Base-by-base conservation (phyloP, 2,888 invertebrate genomes). In the Clanis bilineata region DNA sequence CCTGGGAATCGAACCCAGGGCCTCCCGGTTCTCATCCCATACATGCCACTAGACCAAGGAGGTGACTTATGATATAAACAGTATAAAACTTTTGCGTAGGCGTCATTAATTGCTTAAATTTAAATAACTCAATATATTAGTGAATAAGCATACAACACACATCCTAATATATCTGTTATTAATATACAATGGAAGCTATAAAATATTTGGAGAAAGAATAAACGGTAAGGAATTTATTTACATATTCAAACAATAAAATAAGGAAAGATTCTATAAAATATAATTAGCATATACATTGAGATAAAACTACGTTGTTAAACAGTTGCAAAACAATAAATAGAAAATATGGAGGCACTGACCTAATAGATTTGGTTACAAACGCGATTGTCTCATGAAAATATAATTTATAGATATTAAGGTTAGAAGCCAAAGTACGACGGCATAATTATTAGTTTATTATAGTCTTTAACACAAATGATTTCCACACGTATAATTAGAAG, bases 171-270 rank as follows among this genome's bases (percentile, higher is more conserved):
- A 25, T 15, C 25, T 18, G 9, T 47, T 28, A 28, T 25, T 28
- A 28, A 28, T 18, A 15, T 47, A 18, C 15, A 28, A 9, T 51
- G 4, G 28, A 18, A 32, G 18, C 51, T 5, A 18, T 51, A 51
- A 51, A 47, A 7, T 7, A 47, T 47, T 47, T 15, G 15, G 32
- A 28, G 32, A 51, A 51, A 32, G 28, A 32, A 51, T 51, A 2
- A 51, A 51, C 51, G 9, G 51, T 32, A 51, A 51, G 32, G 51
- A 51, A 4, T 18, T 18, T 32, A 32, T 51, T 51, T 32, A 32
- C 51, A 51, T 51, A 51, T 32, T 51, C 32, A 51, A 18, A 51
- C 32, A 51, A 51, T 47, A 47, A 47, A 18, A 51, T 18, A 44
- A 51, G 32, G 51, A 51, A 32, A 51, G 28, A 51, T 18, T 4